These are phyloP conservation scores for Macrophya annulata DNA, from an alignment of 2,888 invertebrate species.

Conservation along the genomic window DNA sequence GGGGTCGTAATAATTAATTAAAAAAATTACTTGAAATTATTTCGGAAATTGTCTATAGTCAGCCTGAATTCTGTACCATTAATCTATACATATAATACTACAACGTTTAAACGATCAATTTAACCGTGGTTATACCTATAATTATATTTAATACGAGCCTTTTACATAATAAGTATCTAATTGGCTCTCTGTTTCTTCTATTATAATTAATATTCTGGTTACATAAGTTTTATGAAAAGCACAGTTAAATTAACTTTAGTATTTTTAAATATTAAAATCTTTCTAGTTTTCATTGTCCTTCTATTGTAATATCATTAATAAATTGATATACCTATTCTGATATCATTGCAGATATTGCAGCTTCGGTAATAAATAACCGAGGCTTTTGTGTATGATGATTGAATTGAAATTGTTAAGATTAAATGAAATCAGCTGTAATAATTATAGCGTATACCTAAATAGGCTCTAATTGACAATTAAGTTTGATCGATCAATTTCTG, in stretches of 20 bases:
- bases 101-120: conserved; percentile 22
- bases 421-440: neutral
- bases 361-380: neutral
- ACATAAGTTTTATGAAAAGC: conserved; percentile 3
- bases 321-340: conserved; percentile 1
- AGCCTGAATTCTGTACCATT: neutral
- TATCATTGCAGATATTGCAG: neutral
- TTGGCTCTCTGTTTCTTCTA: neutral
- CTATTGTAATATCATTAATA: conserved; percentile 7
- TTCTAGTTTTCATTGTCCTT: conserved; percentile 6
- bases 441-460: neutral
- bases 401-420: neutral
- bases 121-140: neutral
- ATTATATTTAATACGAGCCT: neutral
- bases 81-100: neutral
- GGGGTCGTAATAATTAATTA: neutral
- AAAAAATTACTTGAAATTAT: conserved; percentile 16
- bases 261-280: neutral
- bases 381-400: neutral
- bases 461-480: conserved; percentile 43
- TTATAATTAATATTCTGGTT: conserved; percentile 7
- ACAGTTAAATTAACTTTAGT: neutral
- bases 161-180: conserved; percentile 5
- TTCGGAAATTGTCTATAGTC: neutral
- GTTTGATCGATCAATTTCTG: neutral